Conservation (phyloP, 2,113 vertebrate genomes). For the Siphamia tubifer region DNA sequence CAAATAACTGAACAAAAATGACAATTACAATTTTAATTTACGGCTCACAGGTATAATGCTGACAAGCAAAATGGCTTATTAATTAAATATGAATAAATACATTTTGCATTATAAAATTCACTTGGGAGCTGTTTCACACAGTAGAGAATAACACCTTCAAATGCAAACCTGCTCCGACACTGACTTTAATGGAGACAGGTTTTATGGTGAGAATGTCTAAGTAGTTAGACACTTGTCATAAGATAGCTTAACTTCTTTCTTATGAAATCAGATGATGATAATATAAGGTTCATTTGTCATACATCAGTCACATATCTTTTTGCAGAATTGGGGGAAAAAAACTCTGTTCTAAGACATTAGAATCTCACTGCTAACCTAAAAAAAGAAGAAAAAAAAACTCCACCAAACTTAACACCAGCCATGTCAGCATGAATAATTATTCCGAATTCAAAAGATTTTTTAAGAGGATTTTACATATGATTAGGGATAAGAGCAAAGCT, state of each 20-base stretch:
- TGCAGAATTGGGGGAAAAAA: slow-evolving; percentile 1
- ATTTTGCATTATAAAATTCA: not conserved
- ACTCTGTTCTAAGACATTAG: not conserved
- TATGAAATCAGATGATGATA: slow-evolving; percentile 17
- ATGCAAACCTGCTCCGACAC: not conserved
- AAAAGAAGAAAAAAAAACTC: not conserved
- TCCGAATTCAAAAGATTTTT: slow-evolving; percentile 35
- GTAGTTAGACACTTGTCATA: not conserved
- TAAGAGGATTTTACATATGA: slow-evolving; percentile 48
- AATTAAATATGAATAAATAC: too few relatives aligned
- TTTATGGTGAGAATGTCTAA: not conserved
- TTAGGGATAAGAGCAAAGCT: slow-evolving; percentile 26
- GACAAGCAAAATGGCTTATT: too few relatives aligned
- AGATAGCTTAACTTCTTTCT: not conserved
- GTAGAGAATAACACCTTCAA: not conserved
- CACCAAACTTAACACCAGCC: slow-evolving; percentile 15
- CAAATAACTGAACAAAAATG: not conserved
- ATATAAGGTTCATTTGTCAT: slow-evolving; percentile 1
- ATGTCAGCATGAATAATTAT: slow-evolving; percentile 38
- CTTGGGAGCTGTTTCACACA: not conserved
- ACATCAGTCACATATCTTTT: not conserved
- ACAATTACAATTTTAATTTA: not conserved
- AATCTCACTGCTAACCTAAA: too few relatives aligned
- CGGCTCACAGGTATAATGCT: too few relatives aligned
- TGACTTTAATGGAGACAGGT: slow-evolving; percentile 14